Evolutionary conservation across 2,113 vertebrate species (phyloP), one percentile per base, ranked within the genome.

Genomic region (Plectropomus leopardus): DNA sequence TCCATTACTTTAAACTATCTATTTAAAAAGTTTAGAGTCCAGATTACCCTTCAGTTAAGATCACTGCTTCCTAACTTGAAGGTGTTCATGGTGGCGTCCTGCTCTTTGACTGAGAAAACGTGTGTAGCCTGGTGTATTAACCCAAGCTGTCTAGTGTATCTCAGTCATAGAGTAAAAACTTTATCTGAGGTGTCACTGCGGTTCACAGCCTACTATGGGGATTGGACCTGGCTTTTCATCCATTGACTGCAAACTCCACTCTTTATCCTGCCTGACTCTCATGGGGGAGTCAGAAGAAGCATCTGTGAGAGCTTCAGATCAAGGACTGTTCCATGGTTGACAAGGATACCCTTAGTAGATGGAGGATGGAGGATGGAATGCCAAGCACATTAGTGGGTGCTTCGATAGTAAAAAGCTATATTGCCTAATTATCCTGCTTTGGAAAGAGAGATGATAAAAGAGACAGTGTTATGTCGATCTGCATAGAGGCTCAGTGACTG

Each of bases 191-290:
- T 61, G 57, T 54, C 58, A 34, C 32, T 54, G 26, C 10, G 65
- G 9, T 66, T 54, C 57, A 23, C 15, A 53, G 45, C 24, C n/a
- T 30, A 14, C 11, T 57, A 24, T 3, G 1, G 28, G 21, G 59
- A 54, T 45, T 54, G 26, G 36, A 61, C 36, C n/a, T n/a, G n/a
- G n/a, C n/a, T n/a, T n/a, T n/a, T 61, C 57, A 51, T 61, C 30
- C 47, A 45, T 32, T 71, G 66, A 61, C 6, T 55, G 50, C 30
- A 58, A 74, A 74, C 24, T 54, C 23, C 42, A 36, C 45, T 60
- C 54, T 23, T 32, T 15, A 45, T 45, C 44, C 15, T 45, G 15
- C 44, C 44, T 45, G 26, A 32, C 19, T 17, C 53, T 69, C 44
- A 17, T 36, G 34, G 34, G 34, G 8, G 10, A 68, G 51, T 51